Evolutionary conservation across 1,140 invertebrate species (phyloP), one percentile per base, ranked within the genome.

Genomic region (Leptinotarsa defecta): DNA sequence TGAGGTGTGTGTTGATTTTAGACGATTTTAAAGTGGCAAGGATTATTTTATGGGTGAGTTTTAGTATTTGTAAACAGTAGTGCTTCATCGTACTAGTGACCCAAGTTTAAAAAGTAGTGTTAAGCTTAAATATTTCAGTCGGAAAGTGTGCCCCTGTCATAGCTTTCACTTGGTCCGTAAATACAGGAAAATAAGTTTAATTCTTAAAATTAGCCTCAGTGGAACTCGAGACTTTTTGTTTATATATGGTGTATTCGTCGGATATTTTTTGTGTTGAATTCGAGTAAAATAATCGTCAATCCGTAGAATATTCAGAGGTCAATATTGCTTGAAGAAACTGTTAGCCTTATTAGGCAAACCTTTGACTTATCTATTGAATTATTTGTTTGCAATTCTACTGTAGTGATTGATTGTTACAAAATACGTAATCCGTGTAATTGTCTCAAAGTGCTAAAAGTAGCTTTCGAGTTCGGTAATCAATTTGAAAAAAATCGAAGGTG

Each of bases 1-100:
- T 82, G 84, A 85, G 84, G 83, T 85, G 84, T 85, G 84, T 85
- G 82, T 84, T 81, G 78, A 81, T 81, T 85, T 83, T 84, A 80
- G 78, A 74, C 77, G 79, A 83, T 82, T 84, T 80, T 80, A 78
- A 78, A 81, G 81, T 83, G 79, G 76, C 74, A 74, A 81, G 78
- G 79, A 76, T 75, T 79, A 73, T 84, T 84, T 81, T 84, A 84
- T 84, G 83, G 84, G 84, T 85, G 81, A 85, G 84, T 85, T 79
- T 74, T 75, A 65, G 52, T 74, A 22, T 79, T 81, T 77, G 57
- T 24, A 64, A 75, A 74, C 48, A 27, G 48, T 34, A 64, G 68
- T 75, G 69, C 72, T 43, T 57, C 65, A 24, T 77, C 57, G 48
- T 49, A 17, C 63, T 75, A 20, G 64, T 77, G 75, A 73, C 24